A percentile compares a stretch with the other conserved stretches of the same genome.
Conservation (phyloP, 1,140 invertebrate species). For the Tribolium madens region DNA sequence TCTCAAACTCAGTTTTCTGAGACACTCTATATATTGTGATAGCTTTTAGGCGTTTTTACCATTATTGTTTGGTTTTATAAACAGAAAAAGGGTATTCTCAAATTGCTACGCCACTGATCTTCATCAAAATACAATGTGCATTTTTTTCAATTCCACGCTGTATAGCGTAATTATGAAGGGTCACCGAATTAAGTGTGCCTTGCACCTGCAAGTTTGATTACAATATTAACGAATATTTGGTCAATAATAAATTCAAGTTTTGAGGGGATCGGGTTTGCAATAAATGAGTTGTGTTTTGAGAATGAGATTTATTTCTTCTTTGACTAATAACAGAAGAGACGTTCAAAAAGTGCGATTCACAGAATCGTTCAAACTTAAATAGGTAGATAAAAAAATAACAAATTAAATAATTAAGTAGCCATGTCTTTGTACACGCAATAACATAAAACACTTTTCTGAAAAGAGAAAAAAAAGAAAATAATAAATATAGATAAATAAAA, state of each 20-base stretch:
- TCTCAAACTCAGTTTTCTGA: too few species aligned
- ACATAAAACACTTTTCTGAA: slow-evolving; percentile 51
- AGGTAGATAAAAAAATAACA: slow-evolving; percentile 57
- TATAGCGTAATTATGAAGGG: slow-evolving; percentile 12
- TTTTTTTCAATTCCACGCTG: background rate
- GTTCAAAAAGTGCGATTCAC: slow-evolving; percentile 54
- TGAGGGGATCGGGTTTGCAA: background rate
- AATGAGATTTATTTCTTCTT: slow-evolving; percentile 52
- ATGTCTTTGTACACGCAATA: slow-evolving; percentile 58
- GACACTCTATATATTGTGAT: too few species aligned
- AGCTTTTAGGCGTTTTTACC: too few species aligned
- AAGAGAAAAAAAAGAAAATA: slow-evolving; percentile 50
- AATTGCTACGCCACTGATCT: too few species aligned
- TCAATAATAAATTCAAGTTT: background rate
- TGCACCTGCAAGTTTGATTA: slow-evolving; percentile 26
- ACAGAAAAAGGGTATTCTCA: too few species aligned
- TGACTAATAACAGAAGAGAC: slow-evolving; percentile 55
- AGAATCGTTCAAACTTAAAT: slow-evolving; percentile 53
- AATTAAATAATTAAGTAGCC: slow-evolving; percentile 59
- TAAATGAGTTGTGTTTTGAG: slow-evolving; percentile 25
- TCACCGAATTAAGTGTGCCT: slow-evolving; percentile 2
- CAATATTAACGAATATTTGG: slow-evolving; percentile 11
- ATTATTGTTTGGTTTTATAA: too few species aligned
- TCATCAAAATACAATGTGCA: too few species aligned
- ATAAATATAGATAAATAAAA: slow-evolving; percentile 58